A percentile compares a stretch with the other conserved stretches of the same genome.
Conservation (phyloP, 2,888 invertebrate species). For the Oligia latruncula region DNA sequence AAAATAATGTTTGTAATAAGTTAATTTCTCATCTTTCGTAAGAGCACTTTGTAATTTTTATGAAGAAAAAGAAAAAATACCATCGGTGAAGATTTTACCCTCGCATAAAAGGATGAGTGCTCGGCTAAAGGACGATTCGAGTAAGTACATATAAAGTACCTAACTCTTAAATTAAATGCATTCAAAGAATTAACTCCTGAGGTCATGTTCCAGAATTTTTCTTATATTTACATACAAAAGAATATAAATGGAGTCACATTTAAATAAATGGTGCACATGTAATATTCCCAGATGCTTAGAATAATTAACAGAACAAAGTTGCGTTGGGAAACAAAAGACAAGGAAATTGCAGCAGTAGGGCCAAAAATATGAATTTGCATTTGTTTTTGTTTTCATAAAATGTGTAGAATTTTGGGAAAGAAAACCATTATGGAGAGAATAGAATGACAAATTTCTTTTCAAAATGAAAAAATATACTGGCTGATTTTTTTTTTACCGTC, state of each 20-base stretch:
- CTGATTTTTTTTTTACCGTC: not conserved
- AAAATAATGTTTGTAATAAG: conserved; percentile 75
- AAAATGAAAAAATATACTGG: not conserved
- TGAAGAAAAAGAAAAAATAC: conserved; percentile 62
- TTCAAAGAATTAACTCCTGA: conserved; percentile 30
- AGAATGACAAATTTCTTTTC: not conserved
- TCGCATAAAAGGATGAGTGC: conserved; percentile 53
- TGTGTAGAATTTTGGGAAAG: not conserved
- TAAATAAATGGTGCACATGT: conserved; percentile 9
- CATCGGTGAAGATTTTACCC: conserved; percentile 59
- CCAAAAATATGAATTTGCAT: not conserved
- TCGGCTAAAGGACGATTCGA: conserved; percentile 13
- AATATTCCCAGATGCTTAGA: not conserved
- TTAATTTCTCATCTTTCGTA: conserved; percentile 73
- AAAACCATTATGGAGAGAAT: no score
- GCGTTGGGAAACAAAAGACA: conserved; percentile 2
- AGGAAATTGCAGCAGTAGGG: not conserved
- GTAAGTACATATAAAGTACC: not conserved
- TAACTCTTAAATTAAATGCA: conserved; percentile 28
- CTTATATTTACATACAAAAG: conserved; percentile 5
- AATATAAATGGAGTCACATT: conserved; percentile 3
- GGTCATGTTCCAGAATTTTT: conserved; percentile 2
- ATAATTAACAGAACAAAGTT: not conserved
- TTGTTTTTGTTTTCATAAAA: not conserved
- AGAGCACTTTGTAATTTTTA: conserved; percentile 68